A percentile compares a stretch with the other conserved stretches of the same genome.
These are phyloP conservation scores for Calyptommatus sinebrachiatus DNA, from an alignment of 2,113 vertebrate species.

Conservation along the genomic window DNA sequence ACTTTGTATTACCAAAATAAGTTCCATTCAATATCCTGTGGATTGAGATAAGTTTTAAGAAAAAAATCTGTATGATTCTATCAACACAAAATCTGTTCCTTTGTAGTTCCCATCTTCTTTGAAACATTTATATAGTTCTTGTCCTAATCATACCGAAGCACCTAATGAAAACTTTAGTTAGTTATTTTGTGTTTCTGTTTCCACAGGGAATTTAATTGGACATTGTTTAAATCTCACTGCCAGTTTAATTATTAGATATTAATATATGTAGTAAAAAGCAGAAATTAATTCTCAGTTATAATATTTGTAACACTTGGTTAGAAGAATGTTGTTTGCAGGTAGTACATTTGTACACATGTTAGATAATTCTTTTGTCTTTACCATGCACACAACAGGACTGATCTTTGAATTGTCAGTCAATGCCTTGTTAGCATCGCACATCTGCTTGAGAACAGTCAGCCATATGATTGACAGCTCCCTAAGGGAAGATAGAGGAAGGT, in stretches of 20 bases:
- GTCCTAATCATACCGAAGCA: not conserved
- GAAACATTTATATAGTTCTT: constrained; percentile 50
- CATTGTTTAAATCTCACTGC: constrained; percentile 43
- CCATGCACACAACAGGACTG: not conserved
- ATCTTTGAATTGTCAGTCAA: too few relatives aligned
- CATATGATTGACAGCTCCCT: too few relatives aligned
- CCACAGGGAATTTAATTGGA: constrained; percentile 46
- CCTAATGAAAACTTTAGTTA: constrained; percentile 34
- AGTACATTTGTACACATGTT: not conserved
- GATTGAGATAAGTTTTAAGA: constrained; percentile 42
- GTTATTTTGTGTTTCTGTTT: constrained; percentile 25
- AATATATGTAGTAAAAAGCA: constrained; percentile 55
- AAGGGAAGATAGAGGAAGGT: too few relatives aligned
- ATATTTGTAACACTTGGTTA: not conserved
- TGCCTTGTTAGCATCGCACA: too few relatives aligned
- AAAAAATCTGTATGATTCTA: constrained; percentile 47
- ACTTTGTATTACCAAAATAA: constrained; percentile 45
- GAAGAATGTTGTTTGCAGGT: not conserved
- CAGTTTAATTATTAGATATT: constrained; percentile 33
- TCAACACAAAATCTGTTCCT: constrained; percentile 39
- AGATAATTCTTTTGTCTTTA: not conserved
- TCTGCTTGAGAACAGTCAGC: too few relatives aligned
- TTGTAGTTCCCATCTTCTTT: constrained; percentile 35
- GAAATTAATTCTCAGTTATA: constrained; percentile 28
- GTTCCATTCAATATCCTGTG: constrained; percentile 34